These are phyloP conservation scores for Cyprinodon brontotheroides DNA, from an alignment of 2,113 vertebrate genomes.

Conservation along the genomic window DNA sequence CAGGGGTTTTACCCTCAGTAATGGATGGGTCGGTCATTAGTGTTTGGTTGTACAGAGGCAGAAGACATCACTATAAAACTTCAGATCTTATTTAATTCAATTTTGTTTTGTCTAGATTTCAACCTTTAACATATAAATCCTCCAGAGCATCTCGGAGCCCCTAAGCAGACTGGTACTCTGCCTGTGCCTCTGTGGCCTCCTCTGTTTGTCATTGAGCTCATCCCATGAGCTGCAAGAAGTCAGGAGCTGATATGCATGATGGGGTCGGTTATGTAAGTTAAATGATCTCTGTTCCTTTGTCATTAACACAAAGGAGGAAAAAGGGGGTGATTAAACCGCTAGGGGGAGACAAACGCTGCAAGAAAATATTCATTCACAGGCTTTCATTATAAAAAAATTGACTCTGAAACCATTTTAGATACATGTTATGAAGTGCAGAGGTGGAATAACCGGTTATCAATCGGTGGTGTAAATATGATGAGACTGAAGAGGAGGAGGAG, in stretches of 20 bases:
- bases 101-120: too few relatives aligned
- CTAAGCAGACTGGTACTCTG: not conserved
- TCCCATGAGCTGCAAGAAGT: not conserved
- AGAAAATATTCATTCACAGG: not conserved
- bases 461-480: not conserved
- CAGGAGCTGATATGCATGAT: constrained; percentile 10
- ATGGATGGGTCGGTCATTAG: not conserved
- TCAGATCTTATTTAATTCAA: not conserved
- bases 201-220: not conserved
- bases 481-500: constrained; percentile 4
- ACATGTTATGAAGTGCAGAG: constrained; percentile 9
- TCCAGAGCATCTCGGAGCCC: too few relatives aligned
- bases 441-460: not conserved
- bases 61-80: not conserved
- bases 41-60: not conserved
- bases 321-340: constrained; percentile 16
- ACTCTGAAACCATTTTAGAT: constrained; percentile 36
- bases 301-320: not conserved
- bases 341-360: constrained; percentile 65
- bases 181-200: not conserved
- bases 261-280: constrained; percentile 33
- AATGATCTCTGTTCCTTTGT: constrained; percentile 19
- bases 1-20: not conserved
- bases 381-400: not conserved
- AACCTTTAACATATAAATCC: too few relatives aligned